Base-by-base conservation (phyloP, 2,888 invertebrate species). In the Zhuqinia jingwanae region DNA sequence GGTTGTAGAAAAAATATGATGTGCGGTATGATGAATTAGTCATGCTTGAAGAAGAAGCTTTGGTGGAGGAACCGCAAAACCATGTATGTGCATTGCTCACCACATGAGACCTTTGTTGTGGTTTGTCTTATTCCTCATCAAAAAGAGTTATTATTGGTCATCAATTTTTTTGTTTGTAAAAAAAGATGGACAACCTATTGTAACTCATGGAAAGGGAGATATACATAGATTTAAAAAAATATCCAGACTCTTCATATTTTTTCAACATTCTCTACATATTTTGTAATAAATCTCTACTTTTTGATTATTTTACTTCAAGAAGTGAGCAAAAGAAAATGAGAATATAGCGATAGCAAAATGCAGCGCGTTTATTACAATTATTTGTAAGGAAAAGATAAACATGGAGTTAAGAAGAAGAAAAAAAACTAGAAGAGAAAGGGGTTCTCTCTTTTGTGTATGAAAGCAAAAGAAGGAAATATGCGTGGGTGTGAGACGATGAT, bases 21-120 rank as follows among this genome's bases (percentile, higher is more conserved):
- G 79, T 84, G 78, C 50, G 78, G 85, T 50, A 84, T 78, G 85
- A 85, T 85, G 77, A 85, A 85, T 85, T 85, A 78, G 68, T 70
- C 42, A 30, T 85, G 85, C 80, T 78, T 68, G 63, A 73, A 50
- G 56, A 30, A 73, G 50, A 70, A 30, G 70, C 70, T 70, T 70
- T 25, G 53, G 50, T 20, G 58, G 60, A 79, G 56, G 36, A 70
- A 53, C 73, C 73, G 17, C 36, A 80, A 79, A 60, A 47, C 68
- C 78, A 47, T 78, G 73, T 76, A 60, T 85, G 78, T 47, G 65
- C 63, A 68, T n/a, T 42, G 47, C 63, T 78, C 85, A 25, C 85
- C 73, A 56, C 85, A 85, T 85, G 85, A 56, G 78, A 78, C 78
- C 85, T 85, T 79, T 85, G 85, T 85, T 85, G 85, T 85, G 85